Evolutionary conservation across 2,113 vertebrate genomes (phyloP).

Genomic region (Mormyrus lacerda): DNA sequence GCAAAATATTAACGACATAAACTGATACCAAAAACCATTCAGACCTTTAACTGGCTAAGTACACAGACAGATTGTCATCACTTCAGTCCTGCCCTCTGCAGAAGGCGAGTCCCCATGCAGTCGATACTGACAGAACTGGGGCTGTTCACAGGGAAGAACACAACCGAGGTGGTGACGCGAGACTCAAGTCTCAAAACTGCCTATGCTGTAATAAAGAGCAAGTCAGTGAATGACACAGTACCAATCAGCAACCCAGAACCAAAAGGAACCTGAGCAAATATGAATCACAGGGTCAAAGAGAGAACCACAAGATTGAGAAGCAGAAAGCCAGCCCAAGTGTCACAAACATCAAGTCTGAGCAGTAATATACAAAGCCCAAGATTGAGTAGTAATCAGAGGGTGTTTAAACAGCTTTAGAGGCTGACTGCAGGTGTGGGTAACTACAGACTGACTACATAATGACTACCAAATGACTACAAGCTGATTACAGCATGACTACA

Average conservation of each 20-base stretch:
- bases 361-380: not conserved
- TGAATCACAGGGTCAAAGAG: not conserved
- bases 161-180: not conserved
- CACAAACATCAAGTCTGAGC: no score
- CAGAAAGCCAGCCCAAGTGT: not conserved
- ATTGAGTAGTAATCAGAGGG: not conserved
- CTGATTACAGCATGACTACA: not conserved
- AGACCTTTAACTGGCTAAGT: not conserved
- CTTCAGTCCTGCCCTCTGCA: not conserved
- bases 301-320: not conserved
- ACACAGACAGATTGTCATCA: not conserved
- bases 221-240: not conserved
- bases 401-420: not conserved
- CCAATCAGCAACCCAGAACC: not conserved
- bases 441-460: not conserved
- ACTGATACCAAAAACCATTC: not conserved
- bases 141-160: not conserved
- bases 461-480: not conserved
- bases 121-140: not conserved
- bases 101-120: not conserved
- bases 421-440: not conserved
- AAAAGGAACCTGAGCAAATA: not conserved
- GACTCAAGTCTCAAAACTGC: not conserved
- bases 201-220: not conserved
- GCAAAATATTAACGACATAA: not conserved